Evolutionary conservation across 2,888 invertebrate species (phyloP).

Genomic region (Erebia epiphron): DNA sequence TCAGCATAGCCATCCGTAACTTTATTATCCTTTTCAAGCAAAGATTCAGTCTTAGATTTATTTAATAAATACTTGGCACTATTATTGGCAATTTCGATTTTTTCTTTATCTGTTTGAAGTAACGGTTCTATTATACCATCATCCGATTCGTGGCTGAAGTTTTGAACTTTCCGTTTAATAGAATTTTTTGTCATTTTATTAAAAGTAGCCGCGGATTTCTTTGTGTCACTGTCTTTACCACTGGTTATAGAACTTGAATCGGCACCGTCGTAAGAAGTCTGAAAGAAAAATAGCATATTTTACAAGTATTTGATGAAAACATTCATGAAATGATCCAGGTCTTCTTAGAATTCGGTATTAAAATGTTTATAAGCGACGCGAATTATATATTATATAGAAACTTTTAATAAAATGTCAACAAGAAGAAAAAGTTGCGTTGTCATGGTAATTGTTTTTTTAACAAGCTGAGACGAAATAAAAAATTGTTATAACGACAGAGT

Average conservation of each 20-base stretch:
- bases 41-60: conserved; percentile 69
- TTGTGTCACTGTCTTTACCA: conserved; percentile 71
- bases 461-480: no score
- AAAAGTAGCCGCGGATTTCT: conserved; percentile 69
- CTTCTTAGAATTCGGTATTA: no score
- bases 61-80: conserved; percentile 70
- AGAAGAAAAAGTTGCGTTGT: no score
- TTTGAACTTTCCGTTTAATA: conserved; percentile 68
- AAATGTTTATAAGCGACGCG: no score
- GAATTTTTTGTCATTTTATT: conserved; percentile 74
- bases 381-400: no score
- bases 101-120: conserved; percentile 65
- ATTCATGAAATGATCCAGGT: no score
- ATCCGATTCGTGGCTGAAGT: conserved; percentile 66
- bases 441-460: no score
- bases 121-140: conserved; percentile 74
- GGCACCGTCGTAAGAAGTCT: conserved; percentile 74
- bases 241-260: conserved; percentile 70
- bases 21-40: conserved; percentile 48
- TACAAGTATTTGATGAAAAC: background rate
- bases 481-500: no score
- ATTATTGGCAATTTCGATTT: conserved; percentile 54
- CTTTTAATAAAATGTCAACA: no score
- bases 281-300: conserved; percentile 43
- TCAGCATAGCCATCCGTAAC: conserved; percentile 31